Evolutionary conservation across 2,888 invertebrate species (phyloP), one percentile per base, ranked within the genome.

Genomic region (Drosophila hawaiiensis): DNA sequence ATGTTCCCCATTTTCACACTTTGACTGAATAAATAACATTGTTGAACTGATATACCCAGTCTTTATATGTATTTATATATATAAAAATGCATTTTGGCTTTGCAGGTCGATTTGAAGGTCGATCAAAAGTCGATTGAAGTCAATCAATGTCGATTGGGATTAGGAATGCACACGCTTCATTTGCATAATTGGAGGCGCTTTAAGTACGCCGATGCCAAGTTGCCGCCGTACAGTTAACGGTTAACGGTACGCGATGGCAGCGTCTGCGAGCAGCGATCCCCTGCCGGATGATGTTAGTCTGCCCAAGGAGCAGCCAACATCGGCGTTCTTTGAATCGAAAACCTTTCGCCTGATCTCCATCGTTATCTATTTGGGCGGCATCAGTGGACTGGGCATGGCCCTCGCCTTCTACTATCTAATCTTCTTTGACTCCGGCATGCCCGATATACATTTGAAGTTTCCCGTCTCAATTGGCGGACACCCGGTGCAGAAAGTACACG

Each of bases 341-440:
- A 54, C 92, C 4, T 92, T 93, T 69, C 91, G 92, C 16, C 75
- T 88, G 49, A 84, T 93, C 39, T 92, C 93, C 0, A 58, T 93
- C 1, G 75, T 90, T 41, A 63, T 93, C 50, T 93, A 93, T 68
- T 25, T 93, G 66, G 80, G 92, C 31, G 93, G 92, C 22, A 92
- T 93, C 16, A 92, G 93, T 61, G 91, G 93, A 1, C 60, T 92
- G 75, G 93, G 93, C 69, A 83, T 92, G 86, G 80, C 78, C 0
- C 53, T 93, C 49, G 92, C 92, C 4, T 60, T 92, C 2, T 93
- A 93, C 63, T 93, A 90, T 59, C 80, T 93, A 0, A 64, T 93
- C 28, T 92, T 93, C 71, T 93, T 93, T 59, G 93, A 93, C 64
- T 93, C 93, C 10, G 78, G 83, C 61, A 92, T 93, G 92, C 93